These are phyloP conservation scores for Polietes domitor DNA, from an alignment of 2,888 invertebrate genomes.

Conservation along the genomic window DNA sequence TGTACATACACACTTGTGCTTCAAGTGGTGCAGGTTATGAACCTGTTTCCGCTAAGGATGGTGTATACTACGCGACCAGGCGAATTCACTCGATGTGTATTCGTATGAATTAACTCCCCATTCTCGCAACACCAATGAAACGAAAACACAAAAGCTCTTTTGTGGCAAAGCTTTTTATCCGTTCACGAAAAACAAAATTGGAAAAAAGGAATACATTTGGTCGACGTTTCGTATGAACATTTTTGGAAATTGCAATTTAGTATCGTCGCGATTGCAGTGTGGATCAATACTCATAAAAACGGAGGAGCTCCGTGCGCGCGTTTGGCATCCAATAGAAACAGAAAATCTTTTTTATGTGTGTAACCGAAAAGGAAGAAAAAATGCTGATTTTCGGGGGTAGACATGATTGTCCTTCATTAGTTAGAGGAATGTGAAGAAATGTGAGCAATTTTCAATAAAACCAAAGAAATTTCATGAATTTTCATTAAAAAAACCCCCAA, in stretches of 20 bases:
- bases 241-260: slow-evolving; percentile 78
- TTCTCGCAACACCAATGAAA: neutral
- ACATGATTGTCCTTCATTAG: slow-evolving; percentile 63
- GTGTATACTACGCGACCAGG: slow-evolving; percentile 66
- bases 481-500: neutral
- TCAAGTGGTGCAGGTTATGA: slow-evolving; percentile 78
- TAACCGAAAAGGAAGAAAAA: slow-evolving; percentile 28
- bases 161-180: slow-evolving; percentile 72
- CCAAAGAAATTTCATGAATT: slow-evolving; percentile 13
- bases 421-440: slow-evolving; percentile 29
- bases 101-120: slow-evolving; percentile 46
- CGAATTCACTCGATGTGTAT: slow-evolving; percentile 40
- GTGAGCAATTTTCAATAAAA: slow-evolving; percentile 1
- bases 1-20: slow-evolving; percentile 57
- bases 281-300: slow-evolving; percentile 74
- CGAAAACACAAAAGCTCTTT: slow-evolving; percentile 15
- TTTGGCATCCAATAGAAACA: slow-evolving; percentile 37
- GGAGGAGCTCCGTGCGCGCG: slow-evolving; percentile 48
- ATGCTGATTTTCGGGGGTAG: slow-evolving; percentile 39
- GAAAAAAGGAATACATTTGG: slow-evolving; percentile 69
- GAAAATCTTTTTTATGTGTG: slow-evolving; percentile 48
- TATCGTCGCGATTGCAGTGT: slow-evolving; percentile 81
- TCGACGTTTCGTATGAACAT: slow-evolving; percentile 51
- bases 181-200: slow-evolving; percentile 63
- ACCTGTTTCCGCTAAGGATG: slow-evolving; percentile 71